phyloP scores from a whole-genome alignment of 2,113 vertebrate species.

The Stegostoma tigrinum region DNA sequence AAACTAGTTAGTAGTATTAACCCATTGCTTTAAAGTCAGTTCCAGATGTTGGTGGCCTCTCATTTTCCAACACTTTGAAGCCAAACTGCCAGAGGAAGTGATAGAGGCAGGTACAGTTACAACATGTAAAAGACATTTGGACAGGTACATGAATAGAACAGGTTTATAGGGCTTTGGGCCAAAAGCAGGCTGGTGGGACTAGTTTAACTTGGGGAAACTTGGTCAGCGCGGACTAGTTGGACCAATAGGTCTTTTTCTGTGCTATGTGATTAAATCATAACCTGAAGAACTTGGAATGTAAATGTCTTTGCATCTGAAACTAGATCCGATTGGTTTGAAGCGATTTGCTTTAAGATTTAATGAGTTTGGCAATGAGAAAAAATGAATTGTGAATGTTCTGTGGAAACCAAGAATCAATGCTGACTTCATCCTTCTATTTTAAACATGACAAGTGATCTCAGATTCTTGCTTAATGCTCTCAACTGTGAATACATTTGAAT shows the following conservation, averaged over 20 bases:
- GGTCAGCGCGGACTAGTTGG: too few relatives aligned
- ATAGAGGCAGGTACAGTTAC: too few relatives aligned
- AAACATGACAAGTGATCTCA: not conserved
- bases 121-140: too few relatives aligned
- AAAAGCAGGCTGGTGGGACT: too few relatives aligned
- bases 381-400: not conserved
- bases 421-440: not conserved
- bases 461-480: not conserved
- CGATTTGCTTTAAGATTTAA: not conserved
- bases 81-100: too few relatives aligned
- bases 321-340: not conserved
- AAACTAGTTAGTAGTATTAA: not conserved
- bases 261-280: not conserved
- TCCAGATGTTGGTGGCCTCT: not conserved
- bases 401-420: not conserved
- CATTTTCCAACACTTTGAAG: not conserved
- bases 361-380: not conserved
- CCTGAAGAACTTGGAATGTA: not conserved
- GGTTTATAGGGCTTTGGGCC: too few relatives aligned
- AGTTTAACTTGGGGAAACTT: too few relatives aligned
- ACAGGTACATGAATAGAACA: too few relatives aligned
- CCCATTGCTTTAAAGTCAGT: not conserved
- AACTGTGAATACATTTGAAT: not conserved
- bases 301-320: not conserved
- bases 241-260: too few relatives aligned